Evolutionary conservation across 2,113 vertebrate species (phyloP).

Genomic region (Oenanthe melanoleuca): DNA sequence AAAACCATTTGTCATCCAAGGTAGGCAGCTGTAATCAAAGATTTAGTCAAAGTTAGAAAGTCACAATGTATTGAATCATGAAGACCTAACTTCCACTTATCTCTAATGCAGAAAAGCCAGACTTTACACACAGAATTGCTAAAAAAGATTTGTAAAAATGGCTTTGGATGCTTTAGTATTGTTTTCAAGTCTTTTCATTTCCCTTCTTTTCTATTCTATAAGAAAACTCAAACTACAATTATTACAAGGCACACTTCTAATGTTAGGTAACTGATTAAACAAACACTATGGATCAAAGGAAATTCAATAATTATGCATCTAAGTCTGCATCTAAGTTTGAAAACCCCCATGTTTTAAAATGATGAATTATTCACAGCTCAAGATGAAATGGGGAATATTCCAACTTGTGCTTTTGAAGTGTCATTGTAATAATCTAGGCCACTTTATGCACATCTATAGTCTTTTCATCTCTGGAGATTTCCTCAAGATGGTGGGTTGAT

Average conservation of each 20-base stretch:
- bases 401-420: conserved; percentile 60
- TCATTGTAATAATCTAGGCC: conserved; percentile 46
- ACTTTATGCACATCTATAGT: conserved; percentile 54
- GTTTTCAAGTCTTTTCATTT: background rate
- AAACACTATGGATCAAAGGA: conserved; percentile 61
- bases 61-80: background rate
- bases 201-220: background rate
- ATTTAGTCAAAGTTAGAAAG: background rate
- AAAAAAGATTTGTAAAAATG: background rate
- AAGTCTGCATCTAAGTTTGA: conserved; percentile 35
- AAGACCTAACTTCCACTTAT: background rate
- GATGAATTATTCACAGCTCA: conserved; percentile 66
- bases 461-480: conserved; percentile 67
- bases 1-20: background rate
- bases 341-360: conserved; percentile 25
- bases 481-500: conserved; percentile 2
- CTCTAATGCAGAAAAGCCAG: background rate
- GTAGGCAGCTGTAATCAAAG: background rate
- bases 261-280: conserved; percentile 46
- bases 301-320: conserved; percentile 60
- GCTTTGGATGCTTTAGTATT: background rate
- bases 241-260: background rate
- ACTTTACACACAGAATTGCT: background rate
- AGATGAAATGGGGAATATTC: conserved; percentile 49
- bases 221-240: background rate